Evolutionary conservation across 1,140 invertebrate species (phyloP).

Genomic region (Drosophila repletoides): DNA sequence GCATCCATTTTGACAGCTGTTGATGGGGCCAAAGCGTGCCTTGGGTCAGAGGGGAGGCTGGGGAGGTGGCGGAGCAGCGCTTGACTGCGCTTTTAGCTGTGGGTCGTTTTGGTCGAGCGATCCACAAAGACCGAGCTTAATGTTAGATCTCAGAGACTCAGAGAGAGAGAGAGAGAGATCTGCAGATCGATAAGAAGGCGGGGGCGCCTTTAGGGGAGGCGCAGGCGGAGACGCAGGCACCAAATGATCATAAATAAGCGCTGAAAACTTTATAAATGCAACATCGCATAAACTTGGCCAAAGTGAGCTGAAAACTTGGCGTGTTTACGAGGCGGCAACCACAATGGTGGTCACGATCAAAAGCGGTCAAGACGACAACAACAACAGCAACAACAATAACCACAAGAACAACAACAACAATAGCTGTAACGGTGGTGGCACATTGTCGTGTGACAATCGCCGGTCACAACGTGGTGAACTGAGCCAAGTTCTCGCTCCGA

Average conservation of each 20-base stretch:
- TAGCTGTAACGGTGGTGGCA: conserved; percentile 38
- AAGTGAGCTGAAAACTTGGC: conserved; percentile 38
- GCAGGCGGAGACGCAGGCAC: background rate
- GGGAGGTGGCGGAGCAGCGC: conserved; percentile 5
- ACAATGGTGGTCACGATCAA: conserved; percentile 79
- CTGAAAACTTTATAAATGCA: conserved; percentile 76
- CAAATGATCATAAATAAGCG: conserved; percentile 74
- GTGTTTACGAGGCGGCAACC: conserved; percentile 78
- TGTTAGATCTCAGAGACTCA: conserved; percentile 4
- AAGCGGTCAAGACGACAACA: conserved; percentile 61
- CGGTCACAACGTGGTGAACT: conserved; percentile 26
- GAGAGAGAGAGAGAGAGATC: too few relatives aligned
- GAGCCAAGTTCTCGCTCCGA: conserved; percentile 27
- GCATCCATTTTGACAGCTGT: conserved; percentile 9
- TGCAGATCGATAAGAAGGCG: conserved; percentile 31
- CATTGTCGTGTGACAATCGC: conserved; percentile 71
- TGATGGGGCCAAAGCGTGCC: too few relatives aligned
- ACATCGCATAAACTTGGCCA: conserved; percentile 70
- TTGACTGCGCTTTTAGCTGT: conserved; percentile 19
- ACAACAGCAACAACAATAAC: conserved; percentile 12
- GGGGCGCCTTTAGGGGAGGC: conserved; percentile 3
- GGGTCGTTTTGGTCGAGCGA: conserved; percentile 6
- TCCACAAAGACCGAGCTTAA: background rate
- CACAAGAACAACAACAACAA: conserved; percentile 12
- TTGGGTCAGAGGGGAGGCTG: background rate